Percentiles rank a stretch among this genome's conserved stretches.
These are phyloP conservation scores for Petrocephalus schoutedeni DNA, from an alignment of 2,797 vertebrate genomes.

Conservation along the genomic window DNA sequence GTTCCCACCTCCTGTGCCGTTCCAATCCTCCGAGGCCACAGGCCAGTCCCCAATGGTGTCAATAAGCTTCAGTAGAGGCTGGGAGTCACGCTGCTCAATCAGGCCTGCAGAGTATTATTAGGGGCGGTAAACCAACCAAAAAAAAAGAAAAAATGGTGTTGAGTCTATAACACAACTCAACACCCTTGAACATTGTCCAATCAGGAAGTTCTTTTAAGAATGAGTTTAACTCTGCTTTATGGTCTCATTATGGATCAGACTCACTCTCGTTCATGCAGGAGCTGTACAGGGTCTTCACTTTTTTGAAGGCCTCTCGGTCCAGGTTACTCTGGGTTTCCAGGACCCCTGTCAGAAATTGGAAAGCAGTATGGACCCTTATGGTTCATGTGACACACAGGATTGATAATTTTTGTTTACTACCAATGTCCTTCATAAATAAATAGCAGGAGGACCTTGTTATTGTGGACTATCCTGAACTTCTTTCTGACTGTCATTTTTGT, in stretches of 20 bases:
- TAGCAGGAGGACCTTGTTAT: background rate
- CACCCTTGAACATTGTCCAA: background rate
- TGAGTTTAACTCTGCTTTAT: background rate
- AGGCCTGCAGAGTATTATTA: constrained; percentile 58
- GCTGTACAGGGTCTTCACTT: constrained; percentile 83
- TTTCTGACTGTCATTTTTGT: background rate
- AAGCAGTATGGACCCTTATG: constrained; percentile 8
- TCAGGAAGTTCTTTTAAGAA: background rate
- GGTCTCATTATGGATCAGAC: constrained; percentile 32
- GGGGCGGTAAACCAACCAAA: constrained; percentile 12
- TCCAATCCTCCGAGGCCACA: constrained; percentile 81
- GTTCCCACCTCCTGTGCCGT: constrained; percentile 66
- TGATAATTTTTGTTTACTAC: background rate
- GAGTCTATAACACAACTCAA: background rate
- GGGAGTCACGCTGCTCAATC: constrained; percentile 82
- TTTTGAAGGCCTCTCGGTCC: constrained; percentile 83
- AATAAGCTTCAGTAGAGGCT: constrained; percentile 78
- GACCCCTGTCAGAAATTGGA: constrained; percentile 66
- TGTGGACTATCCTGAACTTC: background rate
- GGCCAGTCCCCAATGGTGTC: constrained; percentile 82
- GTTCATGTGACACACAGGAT: background rate
- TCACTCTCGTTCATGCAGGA: constrained; percentile 97
- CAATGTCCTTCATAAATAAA: background rate
- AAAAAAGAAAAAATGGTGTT: background rate
- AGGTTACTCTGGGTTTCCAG: constrained; percentile 67